Conservation (phyloP, 2,888 invertebrate genomes). For the Spicauda simplicius region DNA sequence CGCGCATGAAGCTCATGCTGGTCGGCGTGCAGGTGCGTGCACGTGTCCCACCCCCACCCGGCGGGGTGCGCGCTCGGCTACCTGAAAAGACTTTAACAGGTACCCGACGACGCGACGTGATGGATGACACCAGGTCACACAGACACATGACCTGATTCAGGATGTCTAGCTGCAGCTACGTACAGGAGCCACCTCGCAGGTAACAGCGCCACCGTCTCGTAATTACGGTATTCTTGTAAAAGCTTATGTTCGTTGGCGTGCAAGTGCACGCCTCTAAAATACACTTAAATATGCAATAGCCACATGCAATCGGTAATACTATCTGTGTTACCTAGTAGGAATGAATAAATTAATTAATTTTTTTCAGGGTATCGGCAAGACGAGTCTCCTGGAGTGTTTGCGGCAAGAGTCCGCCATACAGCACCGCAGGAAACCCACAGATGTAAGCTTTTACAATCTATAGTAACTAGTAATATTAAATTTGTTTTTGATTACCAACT, state of each 20-base stretch:
- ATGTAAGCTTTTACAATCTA: conserved; percentile 62
- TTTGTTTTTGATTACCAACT: too few species aligned
- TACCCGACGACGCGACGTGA: conserved; percentile 85
- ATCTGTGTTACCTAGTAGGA: too few species aligned
- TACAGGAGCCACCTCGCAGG: too few species aligned
- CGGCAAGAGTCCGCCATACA: conserved; percentile 93
- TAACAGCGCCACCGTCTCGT: too few species aligned
- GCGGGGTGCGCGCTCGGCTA: conserved; percentile 96
- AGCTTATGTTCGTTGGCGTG: conserved; percentile 97
- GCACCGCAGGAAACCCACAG: conserved; percentile 89
- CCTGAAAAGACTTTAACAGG: conserved; percentile 63
- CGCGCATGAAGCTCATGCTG: conserved; percentile 97
- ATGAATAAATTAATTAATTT: too few species aligned
- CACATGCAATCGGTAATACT: too few species aligned
- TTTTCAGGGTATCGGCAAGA: conserved; percentile 89
- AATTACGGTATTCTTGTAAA: too few species aligned
- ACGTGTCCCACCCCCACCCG: too few species aligned
- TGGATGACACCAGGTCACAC: conserved; percentile 96
- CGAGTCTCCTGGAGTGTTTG: conserved; percentile 94
- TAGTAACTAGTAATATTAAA: neutral
- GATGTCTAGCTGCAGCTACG: too few species aligned
- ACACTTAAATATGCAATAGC: too few species aligned
- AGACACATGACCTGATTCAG: conserved; percentile 93
- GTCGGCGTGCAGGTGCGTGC: conserved; percentile 91
- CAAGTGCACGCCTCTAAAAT: conserved; percentile 86